phyloP scores from a whole-genome alignment of 2,888 invertebrate species.

The Thereva unica region DNA sequence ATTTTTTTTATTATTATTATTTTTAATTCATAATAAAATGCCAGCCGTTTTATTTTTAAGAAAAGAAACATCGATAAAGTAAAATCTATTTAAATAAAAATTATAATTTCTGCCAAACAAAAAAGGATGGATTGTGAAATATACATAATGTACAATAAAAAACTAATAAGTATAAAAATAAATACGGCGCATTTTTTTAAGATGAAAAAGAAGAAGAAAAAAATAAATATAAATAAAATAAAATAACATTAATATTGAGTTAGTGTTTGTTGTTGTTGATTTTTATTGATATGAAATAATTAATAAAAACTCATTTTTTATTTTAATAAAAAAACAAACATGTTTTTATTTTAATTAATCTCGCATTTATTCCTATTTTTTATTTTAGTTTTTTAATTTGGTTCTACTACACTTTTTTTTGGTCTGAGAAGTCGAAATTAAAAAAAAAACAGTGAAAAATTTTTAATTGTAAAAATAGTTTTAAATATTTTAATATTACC shows the following conservation, averaged over 20 bases:
- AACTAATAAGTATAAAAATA: slow-evolving; percentile 9
- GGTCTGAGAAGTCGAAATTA: too few relatives aligned
- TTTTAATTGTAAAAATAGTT: too few relatives aligned
- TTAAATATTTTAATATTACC: too few relatives aligned
- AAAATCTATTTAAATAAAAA: too few relatives aligned
- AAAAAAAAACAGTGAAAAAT: too few relatives aligned
- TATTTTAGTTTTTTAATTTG: not conserved
- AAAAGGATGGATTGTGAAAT: too few relatives aligned
- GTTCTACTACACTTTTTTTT: not conserved
- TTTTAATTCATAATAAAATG: too few relatives aligned
- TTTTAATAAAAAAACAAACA: slow-evolving; percentile 30
- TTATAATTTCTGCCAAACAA: too few relatives aligned
- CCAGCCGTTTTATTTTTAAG: not conserved
- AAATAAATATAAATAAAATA: not conserved
- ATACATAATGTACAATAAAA: too few relatives aligned
- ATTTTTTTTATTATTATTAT: too few relatives aligned
- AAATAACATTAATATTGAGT: slow-evolving; percentile 8
- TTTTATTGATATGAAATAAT: slow-evolving; percentile 29
- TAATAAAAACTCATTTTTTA: slow-evolving; percentile 36
- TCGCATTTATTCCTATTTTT: slow-evolving; percentile 12
- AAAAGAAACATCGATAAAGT: not conserved
- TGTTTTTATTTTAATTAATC: slow-evolving; percentile 23
- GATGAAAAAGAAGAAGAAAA: not conserved
- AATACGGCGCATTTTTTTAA: slow-evolving; percentile 32
- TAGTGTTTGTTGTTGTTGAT: slow-evolving; percentile 35